Evolutionary conservation across 1,140 invertebrate genomes (phyloP).

Genomic region (Ridgeia piscesae): DNA sequence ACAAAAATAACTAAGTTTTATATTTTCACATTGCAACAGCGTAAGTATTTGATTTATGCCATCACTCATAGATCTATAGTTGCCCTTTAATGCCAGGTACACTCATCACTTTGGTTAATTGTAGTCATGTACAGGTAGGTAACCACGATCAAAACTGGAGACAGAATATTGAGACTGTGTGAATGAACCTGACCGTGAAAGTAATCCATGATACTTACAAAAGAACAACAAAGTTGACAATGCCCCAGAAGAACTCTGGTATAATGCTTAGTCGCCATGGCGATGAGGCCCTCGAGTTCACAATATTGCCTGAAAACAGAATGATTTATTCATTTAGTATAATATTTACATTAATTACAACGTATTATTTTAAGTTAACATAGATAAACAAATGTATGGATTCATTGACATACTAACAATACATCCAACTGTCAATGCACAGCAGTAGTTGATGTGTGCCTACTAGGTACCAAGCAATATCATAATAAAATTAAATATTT

Average conservation of each 20-base stretch:
- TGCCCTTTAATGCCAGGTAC: not conserved
- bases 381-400: not conserved
- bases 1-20: not conserved
- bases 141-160: not conserved
- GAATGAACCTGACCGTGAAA: not conserved
- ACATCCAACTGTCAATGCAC: too few species aligned
- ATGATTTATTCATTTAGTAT: not conserved
- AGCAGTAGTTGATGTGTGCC: too few species aligned
- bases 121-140: not conserved
- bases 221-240: constrained; percentile 47
- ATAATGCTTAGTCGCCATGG: constrained; percentile 10
- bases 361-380: not conserved
- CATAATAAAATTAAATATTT: too few species aligned
- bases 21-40: not conserved
- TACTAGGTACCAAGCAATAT: too few species aligned
- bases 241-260: constrained; percentile 41
- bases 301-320: not conserved
- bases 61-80: not conserved
- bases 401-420: too few species aligned
- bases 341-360: not conserved
- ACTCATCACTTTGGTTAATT: not conserved
- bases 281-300: not conserved
- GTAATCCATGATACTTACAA: constrained; percentile 43
- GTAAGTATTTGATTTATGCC: not conserved
- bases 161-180: not conserved